Percentiles rank a stretch among this genome's conserved stretches.
Conservation (phyloP, 1,140 invertebrate species). For the Onthophagus taurus region DNA sequence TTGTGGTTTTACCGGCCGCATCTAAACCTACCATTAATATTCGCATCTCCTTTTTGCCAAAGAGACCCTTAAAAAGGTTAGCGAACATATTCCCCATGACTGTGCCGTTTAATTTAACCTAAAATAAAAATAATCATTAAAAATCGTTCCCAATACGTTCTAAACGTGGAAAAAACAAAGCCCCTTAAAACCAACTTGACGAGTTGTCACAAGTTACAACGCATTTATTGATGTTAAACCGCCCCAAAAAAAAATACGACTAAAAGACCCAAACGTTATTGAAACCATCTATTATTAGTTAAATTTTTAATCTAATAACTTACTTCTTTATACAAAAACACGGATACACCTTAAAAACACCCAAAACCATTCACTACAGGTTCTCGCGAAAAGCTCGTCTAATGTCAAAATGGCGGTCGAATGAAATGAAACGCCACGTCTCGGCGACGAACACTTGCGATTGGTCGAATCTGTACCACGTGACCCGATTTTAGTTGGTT, state of each 20-base stretch:
- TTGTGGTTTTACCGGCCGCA: constrained; percentile 99
- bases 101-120: constrained; percentile 44
- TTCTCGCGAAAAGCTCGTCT: constrained; percentile 56
- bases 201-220: constrained; percentile 27
- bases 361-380: constrained; percentile 59
- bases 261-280: constrained; percentile 14
- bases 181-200: constrained; percentile 21
- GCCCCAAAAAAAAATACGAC: constrained; percentile 15
- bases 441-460: constrained; percentile 38
- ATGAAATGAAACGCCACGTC: constrained; percentile 69
- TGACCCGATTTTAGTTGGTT: constrained; percentile 28
- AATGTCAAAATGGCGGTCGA: constrained; percentile 72
- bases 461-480: constrained; percentile 36
- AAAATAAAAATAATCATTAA: constrained; percentile 28
- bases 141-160: background rate
- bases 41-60: constrained; percentile 98
- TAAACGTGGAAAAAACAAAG: constrained; percentile 24
- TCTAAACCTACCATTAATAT: constrained; percentile 97
- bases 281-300: background rate
- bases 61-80: constrained; percentile 88
- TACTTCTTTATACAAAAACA: constrained; percentile 49
- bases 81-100: constrained; percentile 78
- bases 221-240: too few species aligned
- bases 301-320: constrained; percentile 9
- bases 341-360: constrained; percentile 52